Evolutionary conservation across 2,113 vertebrate species (phyloP), one percentile per base, ranked within the genome.

Genomic region (human): DNA sequence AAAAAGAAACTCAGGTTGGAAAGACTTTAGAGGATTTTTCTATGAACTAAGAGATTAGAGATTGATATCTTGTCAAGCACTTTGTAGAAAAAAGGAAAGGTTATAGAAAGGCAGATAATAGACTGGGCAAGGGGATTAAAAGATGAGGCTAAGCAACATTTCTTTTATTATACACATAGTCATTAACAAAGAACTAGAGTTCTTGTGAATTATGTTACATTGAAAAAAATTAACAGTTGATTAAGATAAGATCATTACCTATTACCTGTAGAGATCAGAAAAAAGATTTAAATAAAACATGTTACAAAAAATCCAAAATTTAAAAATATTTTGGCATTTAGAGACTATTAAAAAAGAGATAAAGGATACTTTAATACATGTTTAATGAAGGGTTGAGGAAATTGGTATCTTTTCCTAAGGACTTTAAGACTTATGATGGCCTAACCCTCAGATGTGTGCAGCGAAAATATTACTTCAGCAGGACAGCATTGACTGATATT

Each of bases 11-110:
- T 40, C 38, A 17, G 17, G n/a, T 66, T 82, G 45, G 95, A 95
- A 97, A 95, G 66, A 82, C 45, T 85, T 91, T 20, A 83, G 11
- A 59, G 48, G 20, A 48, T 89, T 93, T 93, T 83, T 95, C 64
- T 95, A 16, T 95, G 89, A 97, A 92, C 13, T 79, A 90, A 94
- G 66, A 64, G 76, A 81, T 82, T 88, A 94, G 27, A 94, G 52
- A 86, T 20, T 89, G 48, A n/a, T 94, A 92, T 89, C 70, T 86
- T 57, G 2, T 93, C 40, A 89, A 97, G 18, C 16, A 59, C 52
- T 85, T 50, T 86, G 10, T 66, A 57, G 35, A 83, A 93, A 86
- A 94, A 48, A 57, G 16, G 55, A 79, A 83, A 93, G 48, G 23
- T 68, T 93, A 57, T 3, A 93, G 27, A 93, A n/a, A 48, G 32